Percentiles rank a stretch among this genome's conserved stretches.
phyloP scores from a whole-genome alignment of 2,888 invertebrate species.

The Dicyrtoma fusca region DNA sequence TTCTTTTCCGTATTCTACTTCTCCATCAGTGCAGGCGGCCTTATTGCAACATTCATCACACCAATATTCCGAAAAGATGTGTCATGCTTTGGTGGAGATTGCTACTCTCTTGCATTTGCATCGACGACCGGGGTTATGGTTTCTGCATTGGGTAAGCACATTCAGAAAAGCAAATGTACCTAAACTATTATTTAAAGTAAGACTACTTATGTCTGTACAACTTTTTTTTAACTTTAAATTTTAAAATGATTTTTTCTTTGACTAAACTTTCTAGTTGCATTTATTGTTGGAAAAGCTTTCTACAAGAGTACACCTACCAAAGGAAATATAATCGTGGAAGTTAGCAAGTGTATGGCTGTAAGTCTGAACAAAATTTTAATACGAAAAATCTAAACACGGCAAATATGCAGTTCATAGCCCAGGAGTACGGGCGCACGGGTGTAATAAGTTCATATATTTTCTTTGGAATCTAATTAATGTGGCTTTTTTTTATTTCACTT shows the following conservation, averaged over 20 bases:
- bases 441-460: too few relatives aligned
- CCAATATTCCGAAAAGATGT: constrained; percentile 71
- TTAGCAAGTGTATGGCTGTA: constrained; percentile 72
- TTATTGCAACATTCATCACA: constrained; percentile 70
- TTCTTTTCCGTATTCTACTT: constrained; percentile 96
- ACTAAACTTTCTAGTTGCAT: too few relatives aligned
- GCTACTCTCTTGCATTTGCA: constrained; percentile 59
- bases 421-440: too few relatives aligned
- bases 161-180: too few relatives aligned
- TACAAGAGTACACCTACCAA: constrained; percentile 72
- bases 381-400: too few relatives aligned
- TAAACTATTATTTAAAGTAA: neutral
- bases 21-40: constrained; percentile 74
- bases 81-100: constrained; percentile 60
- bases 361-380: too few relatives aligned
- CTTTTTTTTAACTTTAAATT: neutral
- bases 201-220: neutral
- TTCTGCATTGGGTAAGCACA: constrained; percentile 60
- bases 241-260: constrained; percentile 59
- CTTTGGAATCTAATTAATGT: neutral
- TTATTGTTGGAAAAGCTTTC: constrained; percentile 70
- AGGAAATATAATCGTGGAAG: constrained; percentile 73
- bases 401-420: too few relatives aligned
- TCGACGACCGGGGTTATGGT: constrained; percentile 64
- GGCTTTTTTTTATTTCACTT: neutral